Evolutionary conservation across 2,113 vertebrate species (phyloP).

Genomic region (Dascyllus trimaculatus): DNA sequence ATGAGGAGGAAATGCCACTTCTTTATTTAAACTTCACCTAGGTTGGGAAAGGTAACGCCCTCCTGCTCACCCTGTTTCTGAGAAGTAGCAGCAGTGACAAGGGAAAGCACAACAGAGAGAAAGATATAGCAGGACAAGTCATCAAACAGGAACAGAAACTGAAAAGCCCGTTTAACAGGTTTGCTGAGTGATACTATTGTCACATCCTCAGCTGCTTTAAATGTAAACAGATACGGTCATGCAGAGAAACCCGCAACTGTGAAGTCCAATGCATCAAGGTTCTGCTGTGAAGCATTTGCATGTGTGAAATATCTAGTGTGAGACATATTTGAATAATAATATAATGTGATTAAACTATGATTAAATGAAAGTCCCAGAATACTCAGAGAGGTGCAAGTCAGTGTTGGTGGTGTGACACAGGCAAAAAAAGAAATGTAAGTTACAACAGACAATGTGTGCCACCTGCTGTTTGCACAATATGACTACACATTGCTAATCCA

Average conservation of each 20-base stretch:
- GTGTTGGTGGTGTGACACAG: not conserved
- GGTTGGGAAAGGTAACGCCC: conserved; percentile 1
- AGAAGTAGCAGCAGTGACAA: not conserved
- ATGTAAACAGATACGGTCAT: conserved; percentile 62
- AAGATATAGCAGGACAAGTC: not conserved
- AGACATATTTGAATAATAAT: not conserved
- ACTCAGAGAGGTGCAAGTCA: not conserved
- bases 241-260: not conserved
- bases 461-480: conserved; percentile 54
- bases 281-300: not conserved
- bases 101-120: not conserved
- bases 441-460: conserved; percentile 25
- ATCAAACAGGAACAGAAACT: conserved; percentile 80
- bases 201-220: conserved; percentile 54
- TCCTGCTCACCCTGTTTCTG: conserved; percentile 11
- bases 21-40: conserved; percentile 21
- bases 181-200: conserved; percentile 48
- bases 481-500: conserved; percentile 18
- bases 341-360: not conserved
- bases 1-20: conserved; percentile 9
- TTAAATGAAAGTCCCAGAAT: not conserved
- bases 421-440: not conserved
- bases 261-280: not conserved
- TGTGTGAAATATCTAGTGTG: not conserved
- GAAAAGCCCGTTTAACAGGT: conserved; percentile 71